phyloP scores from a whole-genome alignment of 2,113 vertebrate genomes.

The Willisornis vidua region DNA sequence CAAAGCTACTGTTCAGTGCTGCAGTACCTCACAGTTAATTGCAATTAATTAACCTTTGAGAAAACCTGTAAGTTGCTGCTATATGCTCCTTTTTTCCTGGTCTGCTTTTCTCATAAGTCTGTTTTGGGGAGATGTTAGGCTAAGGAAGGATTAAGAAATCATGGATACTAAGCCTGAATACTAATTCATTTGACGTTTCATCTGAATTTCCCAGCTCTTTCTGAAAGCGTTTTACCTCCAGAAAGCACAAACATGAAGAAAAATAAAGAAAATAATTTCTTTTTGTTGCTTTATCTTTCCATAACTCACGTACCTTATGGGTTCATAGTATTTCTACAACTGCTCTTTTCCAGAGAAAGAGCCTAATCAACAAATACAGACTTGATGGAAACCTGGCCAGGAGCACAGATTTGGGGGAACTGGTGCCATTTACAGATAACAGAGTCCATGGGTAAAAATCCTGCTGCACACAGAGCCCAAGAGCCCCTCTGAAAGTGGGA shows the following conservation, averaged over 20 bases:
- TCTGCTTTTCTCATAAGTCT: background rate
- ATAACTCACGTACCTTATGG: background rate
- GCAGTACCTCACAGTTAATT: constrained; percentile 54
- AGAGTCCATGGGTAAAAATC: background rate
- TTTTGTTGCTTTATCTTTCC: background rate
- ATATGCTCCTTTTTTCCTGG: background rate
- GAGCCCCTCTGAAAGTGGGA: background rate
- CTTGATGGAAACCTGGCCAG: background rate
- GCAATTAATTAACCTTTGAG: constrained; percentile 68
- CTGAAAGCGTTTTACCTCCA: background rate
- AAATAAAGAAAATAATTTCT: background rate
- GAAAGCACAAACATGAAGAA: background rate
- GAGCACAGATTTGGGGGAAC: background rate
- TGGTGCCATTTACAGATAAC: background rate
- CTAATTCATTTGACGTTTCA: constrained; percentile 28
- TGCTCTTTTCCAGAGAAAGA: constrained; percentile 1
- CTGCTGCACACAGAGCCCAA: background rate
- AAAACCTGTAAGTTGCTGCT: constrained; percentile 12
- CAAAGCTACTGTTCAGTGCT: constrained; percentile 28
- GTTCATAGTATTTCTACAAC: background rate
- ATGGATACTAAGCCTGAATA: background rate
- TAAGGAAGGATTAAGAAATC: constrained; percentile 30
- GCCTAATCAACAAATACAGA: background rate
- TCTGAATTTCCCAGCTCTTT: constrained; percentile 7
- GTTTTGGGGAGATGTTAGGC: constrained; percentile 20